phyloP scores from a whole-genome alignment of 1,140 invertebrate species.

The Eupristina koningsbergeri region DNA sequence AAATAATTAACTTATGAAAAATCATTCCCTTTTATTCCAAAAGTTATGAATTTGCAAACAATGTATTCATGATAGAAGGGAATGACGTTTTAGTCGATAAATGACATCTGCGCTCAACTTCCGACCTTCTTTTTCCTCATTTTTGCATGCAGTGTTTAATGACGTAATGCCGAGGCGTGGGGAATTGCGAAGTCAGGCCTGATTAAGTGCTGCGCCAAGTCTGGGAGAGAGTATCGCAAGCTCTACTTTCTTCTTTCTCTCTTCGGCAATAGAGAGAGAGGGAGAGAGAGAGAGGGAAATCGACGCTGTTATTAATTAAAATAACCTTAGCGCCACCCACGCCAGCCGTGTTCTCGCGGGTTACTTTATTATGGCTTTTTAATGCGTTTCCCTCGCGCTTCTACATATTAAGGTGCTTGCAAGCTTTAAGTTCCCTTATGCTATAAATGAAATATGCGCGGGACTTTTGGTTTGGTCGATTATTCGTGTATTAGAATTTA shows the following conservation, averaged over 20 bases:
- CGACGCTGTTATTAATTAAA: slow-evolving; percentile 61
- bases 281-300: neutral
- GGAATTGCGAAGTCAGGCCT: slow-evolving; percentile 51
- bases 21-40: neutral
- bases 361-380: slow-evolving; percentile 60
- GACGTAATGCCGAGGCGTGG: slow-evolving; percentile 35
- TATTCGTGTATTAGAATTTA: neutral
- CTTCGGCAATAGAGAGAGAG: neutral
- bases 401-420: neutral
- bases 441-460: neutral
- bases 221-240: slow-evolving; percentile 7
- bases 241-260: slow-evolving; percentile 3
- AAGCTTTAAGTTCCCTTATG: neutral
- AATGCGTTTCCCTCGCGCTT: slow-evolving; percentile 3
- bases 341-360: slow-evolving; percentile 36
- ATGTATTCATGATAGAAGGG: neutral
- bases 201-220: slow-evolving; percentile 49
- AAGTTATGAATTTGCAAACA: slow-evolving; percentile 8
- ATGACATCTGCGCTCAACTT: neutral
- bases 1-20: neutral
- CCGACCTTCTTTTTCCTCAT: neutral
- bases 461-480: neutral
- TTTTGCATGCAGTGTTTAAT: slow-evolving; percentile 45
- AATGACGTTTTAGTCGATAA: slow-evolving; percentile 8
- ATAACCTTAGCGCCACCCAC: slow-evolving; percentile 61